A percentile compares a stretch with the other conserved stretches of the same genome.
Evolutionary conservation across 2,888 invertebrate species (phyloP).

Genomic region (Neoscelio sp.): DNA sequence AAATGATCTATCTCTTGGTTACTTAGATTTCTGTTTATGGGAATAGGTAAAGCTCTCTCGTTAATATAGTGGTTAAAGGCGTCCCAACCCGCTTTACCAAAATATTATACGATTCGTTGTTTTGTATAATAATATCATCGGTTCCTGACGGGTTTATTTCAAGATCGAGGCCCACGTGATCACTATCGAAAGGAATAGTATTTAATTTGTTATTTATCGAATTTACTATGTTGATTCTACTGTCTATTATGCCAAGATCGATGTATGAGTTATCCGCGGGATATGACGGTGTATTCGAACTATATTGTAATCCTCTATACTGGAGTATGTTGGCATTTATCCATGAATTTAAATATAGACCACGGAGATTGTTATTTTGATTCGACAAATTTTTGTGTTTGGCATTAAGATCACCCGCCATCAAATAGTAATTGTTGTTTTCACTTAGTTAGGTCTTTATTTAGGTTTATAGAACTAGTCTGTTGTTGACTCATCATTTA

Average conservation of each 20-base stretch:
- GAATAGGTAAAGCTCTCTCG: neutral
- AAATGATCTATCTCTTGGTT: slow-evolving; percentile 10
- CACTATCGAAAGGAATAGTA: too few species aligned
- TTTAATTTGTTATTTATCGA: neutral
- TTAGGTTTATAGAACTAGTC: too few species aligned
- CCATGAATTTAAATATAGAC: slow-evolving; percentile 5
- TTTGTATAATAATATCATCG: neutral
- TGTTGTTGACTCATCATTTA: too few species aligned
- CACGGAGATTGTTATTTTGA: slow-evolving; percentile 3
- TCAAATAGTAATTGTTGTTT: slow-evolving; percentile 11
- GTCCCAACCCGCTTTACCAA: slow-evolving; percentile 15
- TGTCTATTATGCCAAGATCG: neutral
- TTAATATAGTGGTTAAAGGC: neutral
- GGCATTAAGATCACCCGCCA: slow-evolving; percentile 35
- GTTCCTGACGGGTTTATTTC: neutral
- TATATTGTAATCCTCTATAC: neutral
- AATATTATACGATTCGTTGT: neutral
- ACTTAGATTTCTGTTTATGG: neutral
- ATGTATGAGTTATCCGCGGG: neutral
- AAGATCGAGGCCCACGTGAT: slow-evolving; percentile 4
- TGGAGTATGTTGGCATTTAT: neutral
- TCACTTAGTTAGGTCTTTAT: slow-evolving; percentile 8
- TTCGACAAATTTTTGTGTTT: slow-evolving; percentile 20
- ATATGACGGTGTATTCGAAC: slow-evolving; percentile 10
- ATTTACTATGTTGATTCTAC: neutral